Evolutionary conservation across 2,797 vertebrate species (phyloP), one percentile per base, ranked within the genome.

Genomic region (Vespertilio murinus): DNA sequence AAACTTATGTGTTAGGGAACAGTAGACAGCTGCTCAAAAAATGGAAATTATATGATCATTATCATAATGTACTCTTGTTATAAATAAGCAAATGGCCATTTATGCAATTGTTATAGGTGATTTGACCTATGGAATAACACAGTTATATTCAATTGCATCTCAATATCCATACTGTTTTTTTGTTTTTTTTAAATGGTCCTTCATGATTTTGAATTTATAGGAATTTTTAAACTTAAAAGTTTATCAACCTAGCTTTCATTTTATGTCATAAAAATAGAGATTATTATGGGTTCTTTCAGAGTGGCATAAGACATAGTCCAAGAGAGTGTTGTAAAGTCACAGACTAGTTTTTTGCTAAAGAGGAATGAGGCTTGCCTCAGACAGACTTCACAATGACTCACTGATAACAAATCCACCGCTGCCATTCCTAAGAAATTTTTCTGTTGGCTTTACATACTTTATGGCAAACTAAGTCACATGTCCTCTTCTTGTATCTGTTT

Each of bases 391-490:
- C 28, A 79, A 40, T 45, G 75, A 96, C 45, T 91, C 89, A 89
- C 71, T 80, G 94, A 96, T 91, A 94, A 95, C 8, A 83, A 95
- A 93, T 81, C 71, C 88, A 92, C 47, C 71, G 73, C 82, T 93
- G 74, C 78, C 89, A 93, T 73, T 94, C 70, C 87, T 52, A 83
- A 95, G 75, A 95, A 95, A 96, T 94, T 17, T 2, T 75, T 87
- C 86, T 70, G n/a, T 40, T 85, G 80, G 69, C 54, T 84, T 59
- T 89, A 69, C 49, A 70, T 69, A 87, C 54, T 33, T 90, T 30
- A 87, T 17, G 33, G 80, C 45, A 95, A 91, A 65, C 52, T 88
- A 93, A 92, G 82, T 81, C 35, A 94, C 28, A 84, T 42, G 67
- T 22, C 20, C 40, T 90, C 80, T 90, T 90, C 33, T 84, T 80